Evolutionary conservation across 37 sponge, comb jelly and placozoan genomes (phyloP).

Genomic region (Halichondria panicea): DNA sequence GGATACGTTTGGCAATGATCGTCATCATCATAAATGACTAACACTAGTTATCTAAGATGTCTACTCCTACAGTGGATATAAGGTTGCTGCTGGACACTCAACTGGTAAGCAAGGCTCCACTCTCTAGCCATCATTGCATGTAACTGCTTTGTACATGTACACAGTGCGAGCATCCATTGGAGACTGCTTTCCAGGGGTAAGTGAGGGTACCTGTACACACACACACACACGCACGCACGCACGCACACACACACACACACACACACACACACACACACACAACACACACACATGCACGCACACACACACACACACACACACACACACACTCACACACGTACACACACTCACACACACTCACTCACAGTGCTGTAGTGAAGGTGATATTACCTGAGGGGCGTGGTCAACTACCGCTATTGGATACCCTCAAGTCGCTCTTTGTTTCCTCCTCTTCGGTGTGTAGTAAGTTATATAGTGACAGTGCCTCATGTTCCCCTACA

Average conservation of each 20-base stretch:
- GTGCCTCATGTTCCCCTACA: neutral
- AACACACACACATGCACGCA: no score
- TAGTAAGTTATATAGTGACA: neutral
- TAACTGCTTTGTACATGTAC: neutral
- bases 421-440: slow-evolving; percentile 48
- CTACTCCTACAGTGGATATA: neutral
- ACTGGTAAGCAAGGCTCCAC: slow-evolving; percentile 1
- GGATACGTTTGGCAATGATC: no score
- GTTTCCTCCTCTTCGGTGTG: slow-evolving; percentile 31
- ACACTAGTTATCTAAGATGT: no score
- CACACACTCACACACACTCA: no score
- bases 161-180: slow-evolving; percentile 22
- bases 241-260: no score
- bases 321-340: no score
- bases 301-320: no score
- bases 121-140: neutral
- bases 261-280: no score
- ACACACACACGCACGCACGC: no score
- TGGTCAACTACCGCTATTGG: slow-evolving; percentile 9
- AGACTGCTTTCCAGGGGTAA: slow-evolving; percentile 57
- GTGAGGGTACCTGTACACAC: no score
- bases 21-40: no score
- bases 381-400: slow-evolving; percentile 52
- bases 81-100: slow-evolving; percentile 9
- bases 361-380: slow-evolving; percentile 34